These are phyloP conservation scores for Cranoglanis bouderius DNA, from an alignment of 2,113 vertebrate genomes.

Conservation along the genomic window DNA sequence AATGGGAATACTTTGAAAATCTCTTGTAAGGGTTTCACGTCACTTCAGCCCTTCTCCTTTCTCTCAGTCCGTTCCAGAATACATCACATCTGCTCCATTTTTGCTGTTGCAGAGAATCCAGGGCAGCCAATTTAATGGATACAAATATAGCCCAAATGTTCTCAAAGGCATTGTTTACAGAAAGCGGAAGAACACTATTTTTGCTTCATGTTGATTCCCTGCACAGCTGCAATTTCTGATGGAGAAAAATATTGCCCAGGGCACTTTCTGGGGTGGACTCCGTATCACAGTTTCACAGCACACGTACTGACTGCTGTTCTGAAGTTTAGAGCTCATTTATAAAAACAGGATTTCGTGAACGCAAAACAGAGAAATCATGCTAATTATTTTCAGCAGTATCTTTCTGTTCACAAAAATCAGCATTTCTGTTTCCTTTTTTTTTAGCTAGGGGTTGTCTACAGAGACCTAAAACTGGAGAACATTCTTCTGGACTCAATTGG, in stretches of 20 bases:
- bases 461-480: constrained; percentile 98
- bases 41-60: constrained; percentile 6
- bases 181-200: constrained; percentile 20
- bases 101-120: constrained; percentile 11
- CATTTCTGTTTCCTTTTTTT: constrained; percentile 21
- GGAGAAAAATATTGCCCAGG: constrained; percentile 7
- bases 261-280: background rate
- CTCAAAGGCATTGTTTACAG: constrained; percentile 48
- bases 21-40: constrained; percentile 5
- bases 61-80: constrained; percentile 19
- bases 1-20: background rate
- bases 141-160: constrained; percentile 30
- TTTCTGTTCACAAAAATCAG: background rate
- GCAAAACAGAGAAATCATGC: background rate
- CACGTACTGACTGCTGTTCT: background rate
- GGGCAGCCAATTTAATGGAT: constrained; percentile 19
- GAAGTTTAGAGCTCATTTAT: background rate
- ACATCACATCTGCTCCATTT: constrained; percentile 42
- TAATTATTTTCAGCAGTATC: background rate
- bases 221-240: constrained; percentile 37
- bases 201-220: constrained; percentile 34
- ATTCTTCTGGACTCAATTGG: constrained; percentile 93
- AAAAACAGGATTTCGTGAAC: background rate
- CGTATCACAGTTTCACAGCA: background rate
- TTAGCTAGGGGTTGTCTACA: constrained; percentile 95